Conservation (phyloP, 2,888 invertebrate genomes). For the Ochropacha duplaris region DNA sequence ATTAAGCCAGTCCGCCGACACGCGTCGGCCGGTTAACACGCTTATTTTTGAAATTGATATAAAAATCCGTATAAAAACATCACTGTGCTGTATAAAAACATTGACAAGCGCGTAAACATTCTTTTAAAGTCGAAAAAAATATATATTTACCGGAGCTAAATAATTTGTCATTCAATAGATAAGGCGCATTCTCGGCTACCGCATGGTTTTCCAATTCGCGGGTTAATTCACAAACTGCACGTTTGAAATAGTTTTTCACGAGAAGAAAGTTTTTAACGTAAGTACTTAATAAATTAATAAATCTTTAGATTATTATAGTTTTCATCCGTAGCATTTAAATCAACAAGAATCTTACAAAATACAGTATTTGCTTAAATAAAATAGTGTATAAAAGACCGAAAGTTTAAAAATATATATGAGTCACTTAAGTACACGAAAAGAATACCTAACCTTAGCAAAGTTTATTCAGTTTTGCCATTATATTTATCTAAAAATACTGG, state of each 20-base stretch:
- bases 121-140: too few species aligned
- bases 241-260: slow-evolving; percentile 22
- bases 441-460: too few species aligned
- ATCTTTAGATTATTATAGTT: slow-evolving; percentile 5
- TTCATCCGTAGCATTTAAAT: too few species aligned
- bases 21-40: slow-evolving; percentile 52
- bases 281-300: slow-evolving; percentile 7
- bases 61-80: neutral
- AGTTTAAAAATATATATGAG: too few species aligned
- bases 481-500: too few species aligned
- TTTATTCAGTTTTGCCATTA: too few species aligned
- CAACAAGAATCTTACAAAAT: too few species aligned
- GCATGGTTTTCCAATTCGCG: neutral
- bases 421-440: too few species aligned
- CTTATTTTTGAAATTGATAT: slow-evolving; percentile 25
- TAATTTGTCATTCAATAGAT: neutral
- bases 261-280: slow-evolving; percentile 43
- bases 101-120: neutral
- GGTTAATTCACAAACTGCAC: neutral
- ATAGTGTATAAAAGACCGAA: too few species aligned
- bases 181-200: neutral
- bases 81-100: too few species aligned
- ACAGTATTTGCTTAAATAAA: too few species aligned
- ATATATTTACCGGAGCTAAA: too few species aligned
- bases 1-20: slow-evolving; percentile 52